Conservation (phyloP, 30 jellyfish, hydroid and myxozoan species). For the Phacellophora camtschatica region DNA sequence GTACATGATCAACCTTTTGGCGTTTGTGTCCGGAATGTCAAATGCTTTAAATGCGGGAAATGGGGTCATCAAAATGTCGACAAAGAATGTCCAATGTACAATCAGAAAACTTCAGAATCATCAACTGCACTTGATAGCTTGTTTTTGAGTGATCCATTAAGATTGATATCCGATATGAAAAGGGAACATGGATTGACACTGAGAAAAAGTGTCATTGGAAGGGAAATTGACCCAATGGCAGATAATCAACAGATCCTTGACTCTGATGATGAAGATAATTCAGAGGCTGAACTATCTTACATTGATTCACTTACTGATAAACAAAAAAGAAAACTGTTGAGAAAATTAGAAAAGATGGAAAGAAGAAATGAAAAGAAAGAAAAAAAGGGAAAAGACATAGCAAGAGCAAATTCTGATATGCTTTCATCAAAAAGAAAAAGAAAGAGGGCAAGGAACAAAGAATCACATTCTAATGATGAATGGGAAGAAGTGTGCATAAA, state of each 20-base stretch:
- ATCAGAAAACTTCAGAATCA: constrained; percentile 4
- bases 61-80: constrained; percentile 99
- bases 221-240: constrained; percentile 94
- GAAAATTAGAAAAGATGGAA: constrained; percentile 67
- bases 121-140: constrained; percentile 57
- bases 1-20: constrained; percentile 99
- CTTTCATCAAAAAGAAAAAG: background rate
- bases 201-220: constrained; percentile 83
- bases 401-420: background rate
- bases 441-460: background rate
- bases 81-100: constrained; percentile 92
- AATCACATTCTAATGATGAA: background rate
- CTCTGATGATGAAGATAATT: constrained; percentile 78
- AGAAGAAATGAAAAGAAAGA: constrained; percentile 11
- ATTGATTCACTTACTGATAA: constrained; percentile 73
- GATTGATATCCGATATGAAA: constrained; percentile 82
- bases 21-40: constrained; percentile 90
- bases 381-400: constrained; percentile 17
- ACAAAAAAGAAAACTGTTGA: constrained; percentile 77
- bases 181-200: constrained; percentile 86
- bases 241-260: constrained; percentile 82
- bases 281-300: constrained; percentile 73
- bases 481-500: background rate
- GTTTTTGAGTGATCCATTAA: constrained; percentile 87
- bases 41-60: constrained; percentile 88